Conservation (phyloP, 2,113 vertebrate species). For the Podilymbus podiceps region DNA sequence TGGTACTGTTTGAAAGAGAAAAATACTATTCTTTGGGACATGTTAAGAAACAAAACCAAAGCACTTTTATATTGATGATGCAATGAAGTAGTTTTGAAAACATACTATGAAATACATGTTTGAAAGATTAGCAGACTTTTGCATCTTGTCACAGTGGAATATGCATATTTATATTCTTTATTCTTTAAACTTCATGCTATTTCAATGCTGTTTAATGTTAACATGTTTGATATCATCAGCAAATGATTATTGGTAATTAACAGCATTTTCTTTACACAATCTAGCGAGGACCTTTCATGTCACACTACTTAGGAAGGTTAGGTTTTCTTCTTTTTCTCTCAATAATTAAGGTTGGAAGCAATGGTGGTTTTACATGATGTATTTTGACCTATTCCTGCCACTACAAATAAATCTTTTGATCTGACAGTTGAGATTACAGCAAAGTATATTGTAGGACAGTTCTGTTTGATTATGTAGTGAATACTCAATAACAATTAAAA, state of each 20-base stretch:
- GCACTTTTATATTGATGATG: neutral
- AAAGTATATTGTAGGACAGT: neutral
- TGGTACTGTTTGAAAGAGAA: neutral
- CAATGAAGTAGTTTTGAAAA: neutral
- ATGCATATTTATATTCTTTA: neutral
- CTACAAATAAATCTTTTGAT: neutral
- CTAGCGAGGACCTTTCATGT: neutral
- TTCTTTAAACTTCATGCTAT: neutral
- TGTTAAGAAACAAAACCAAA: neutral
- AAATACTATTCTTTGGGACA: neutral
- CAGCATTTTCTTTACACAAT: neutral
- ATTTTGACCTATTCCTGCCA: neutral
- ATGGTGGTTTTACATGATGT: neutral
- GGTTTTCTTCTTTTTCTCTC: neutral
- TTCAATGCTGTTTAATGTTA: neutral
- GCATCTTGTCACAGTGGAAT: neutral
- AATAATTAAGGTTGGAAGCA: neutral
- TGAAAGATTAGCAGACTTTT: neutral
- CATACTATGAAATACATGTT: neutral
- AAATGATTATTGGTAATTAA: neutral
- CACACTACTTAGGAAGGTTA: neutral
- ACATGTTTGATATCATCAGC: neutral
- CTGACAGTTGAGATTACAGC: neutral
- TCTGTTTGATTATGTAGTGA: neutral
- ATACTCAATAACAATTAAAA: neutral